phyloP scores from a whole-genome alignment of 2,797 vertebrate species.

The Pelobates cultripes region DNA sequence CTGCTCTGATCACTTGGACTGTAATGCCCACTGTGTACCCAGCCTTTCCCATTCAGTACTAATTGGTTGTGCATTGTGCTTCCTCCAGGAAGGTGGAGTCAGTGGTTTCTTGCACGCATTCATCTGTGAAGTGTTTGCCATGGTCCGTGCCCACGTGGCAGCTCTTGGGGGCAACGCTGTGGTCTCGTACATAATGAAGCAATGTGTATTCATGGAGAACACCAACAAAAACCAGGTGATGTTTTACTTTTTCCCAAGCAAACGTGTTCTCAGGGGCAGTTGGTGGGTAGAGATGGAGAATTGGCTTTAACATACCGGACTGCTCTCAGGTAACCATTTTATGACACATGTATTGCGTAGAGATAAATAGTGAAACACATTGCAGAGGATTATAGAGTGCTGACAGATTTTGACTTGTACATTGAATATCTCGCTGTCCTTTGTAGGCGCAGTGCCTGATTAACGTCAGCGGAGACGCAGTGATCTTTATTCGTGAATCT shows the following conservation, averaged over 20 bases:
- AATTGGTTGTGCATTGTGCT: background rate
- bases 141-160: slow-evolving; percentile 97
- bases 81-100: slow-evolving; percentile 89
- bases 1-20: too few species aligned
- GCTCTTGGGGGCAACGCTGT: slow-evolving; percentile 95
- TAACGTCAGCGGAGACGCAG: slow-evolving; percentile 95
- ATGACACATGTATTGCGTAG: too few species aligned
- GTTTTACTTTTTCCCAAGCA: too few species aligned
- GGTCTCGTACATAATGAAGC: slow-evolving; percentile 98
- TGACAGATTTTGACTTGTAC: too few species aligned
- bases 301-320: too few species aligned
- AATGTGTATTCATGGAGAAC: slow-evolving; percentile 98
- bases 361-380: too few species aligned
- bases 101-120: slow-evolving; percentile 97
- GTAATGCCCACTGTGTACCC: too few species aligned
- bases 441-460: slow-evolving; percentile 95
- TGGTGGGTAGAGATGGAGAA: too few species aligned
- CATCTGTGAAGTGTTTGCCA: slow-evolving; percentile 96
- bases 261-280: too few species aligned
- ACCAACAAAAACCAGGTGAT: slow-evolving; percentile 97
- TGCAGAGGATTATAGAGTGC: too few species aligned
- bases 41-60: background rate
- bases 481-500: slow-evolving; percentile 87
- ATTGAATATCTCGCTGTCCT: background rate
- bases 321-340: too few species aligned